phyloP scores from a whole-genome alignment of 2,113 vertebrate genomes.

The Hippocampus barbouri region DNA sequence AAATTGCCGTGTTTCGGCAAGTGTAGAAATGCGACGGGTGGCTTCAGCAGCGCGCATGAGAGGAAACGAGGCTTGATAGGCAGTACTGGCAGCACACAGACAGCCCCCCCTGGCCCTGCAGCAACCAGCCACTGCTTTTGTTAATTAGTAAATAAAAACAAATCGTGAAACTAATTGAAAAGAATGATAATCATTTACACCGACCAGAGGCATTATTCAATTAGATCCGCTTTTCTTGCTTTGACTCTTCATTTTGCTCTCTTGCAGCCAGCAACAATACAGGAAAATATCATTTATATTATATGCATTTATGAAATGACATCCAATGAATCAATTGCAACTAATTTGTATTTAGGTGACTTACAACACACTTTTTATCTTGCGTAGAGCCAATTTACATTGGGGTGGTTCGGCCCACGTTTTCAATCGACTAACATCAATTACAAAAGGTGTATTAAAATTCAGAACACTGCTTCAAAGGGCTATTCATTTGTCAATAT shows the following conservation, averaged over 20 bases:
- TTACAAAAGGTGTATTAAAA: background rate
- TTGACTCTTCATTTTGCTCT: conserved; percentile 43
- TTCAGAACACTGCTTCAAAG: background rate
- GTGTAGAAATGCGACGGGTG: conserved; percentile 7
- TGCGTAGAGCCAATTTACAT: background rate
- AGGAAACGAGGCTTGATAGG: conserved; percentile 57
- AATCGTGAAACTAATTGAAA: conserved; percentile 81
- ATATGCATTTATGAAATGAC: background rate
- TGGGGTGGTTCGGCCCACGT: background rate
- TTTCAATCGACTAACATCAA: background rate
- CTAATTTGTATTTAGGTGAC: background rate
- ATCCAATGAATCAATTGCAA: conserved; percentile 7
- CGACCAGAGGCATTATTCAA: conserved; percentile 76
- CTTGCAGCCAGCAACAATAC: background rate
- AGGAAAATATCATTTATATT: background rate
- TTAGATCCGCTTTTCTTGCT: conserved; percentile 57
- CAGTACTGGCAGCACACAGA: conserved; percentile 46
- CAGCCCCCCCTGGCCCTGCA: conserved; percentile 47
- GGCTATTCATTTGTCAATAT: background rate
- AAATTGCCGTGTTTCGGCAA: background rate
- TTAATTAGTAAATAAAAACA: conserved; percentile 82
- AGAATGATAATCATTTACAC: conserved; percentile 73
- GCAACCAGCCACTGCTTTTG: conserved; percentile 70
- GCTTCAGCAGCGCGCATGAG: conserved; percentile 31
- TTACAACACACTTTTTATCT: background rate